These are phyloP conservation scores for Corythornis cristatus DNA, from an alignment of 2,113 vertebrate genomes.

Conservation along the genomic window DNA sequence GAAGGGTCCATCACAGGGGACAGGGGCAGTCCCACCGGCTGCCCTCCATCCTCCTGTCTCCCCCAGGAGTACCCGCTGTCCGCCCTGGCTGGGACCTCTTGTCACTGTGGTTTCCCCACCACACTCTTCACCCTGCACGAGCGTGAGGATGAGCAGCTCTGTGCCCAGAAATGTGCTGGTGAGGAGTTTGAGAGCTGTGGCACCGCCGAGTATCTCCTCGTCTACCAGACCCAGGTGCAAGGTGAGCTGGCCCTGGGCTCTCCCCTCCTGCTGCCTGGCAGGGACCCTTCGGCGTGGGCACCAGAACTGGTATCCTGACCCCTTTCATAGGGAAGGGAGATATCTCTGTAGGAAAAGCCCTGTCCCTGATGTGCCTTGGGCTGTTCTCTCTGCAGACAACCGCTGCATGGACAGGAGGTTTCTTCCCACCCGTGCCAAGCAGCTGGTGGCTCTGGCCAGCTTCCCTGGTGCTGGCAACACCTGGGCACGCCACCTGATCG, in stretches of 20 bases:
- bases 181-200: constrained; percentile 96
- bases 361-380: accelerated
- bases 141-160: constrained; percentile 89
- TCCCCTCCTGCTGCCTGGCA: background rate
- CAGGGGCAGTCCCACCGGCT: accelerated
- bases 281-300: accelerated
- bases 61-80: constrained; percentile 90
- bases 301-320: accelerated
- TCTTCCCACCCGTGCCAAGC: constrained; percentile 85
- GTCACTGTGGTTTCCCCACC: constrained; percentile 92
- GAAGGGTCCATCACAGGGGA: accelerated
- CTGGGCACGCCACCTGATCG: constrained; percentile 95
- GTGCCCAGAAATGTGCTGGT: constrained; percentile 84
- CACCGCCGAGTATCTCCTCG: constrained; percentile 86
- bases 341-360: background rate
- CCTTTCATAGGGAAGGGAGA: accelerated
- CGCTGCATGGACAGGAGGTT: constrained; percentile 96
- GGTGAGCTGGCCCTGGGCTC: constrained; percentile 70
- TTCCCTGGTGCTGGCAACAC: constrained; percentile 98
- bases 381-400: constrained; percentile 80
- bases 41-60: accelerated
- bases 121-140: constrained; percentile 91
- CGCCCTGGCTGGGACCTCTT: constrained; percentile 83
- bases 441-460: constrained; percentile 90
- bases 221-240: constrained; percentile 98